A percentile compares a stretch with the other conserved stretches of the same genome.
These are phyloP conservation scores for Potamarius usumacintae DNA, from an alignment of 2,113 vertebrate genomes.

Conservation along the genomic window DNA sequence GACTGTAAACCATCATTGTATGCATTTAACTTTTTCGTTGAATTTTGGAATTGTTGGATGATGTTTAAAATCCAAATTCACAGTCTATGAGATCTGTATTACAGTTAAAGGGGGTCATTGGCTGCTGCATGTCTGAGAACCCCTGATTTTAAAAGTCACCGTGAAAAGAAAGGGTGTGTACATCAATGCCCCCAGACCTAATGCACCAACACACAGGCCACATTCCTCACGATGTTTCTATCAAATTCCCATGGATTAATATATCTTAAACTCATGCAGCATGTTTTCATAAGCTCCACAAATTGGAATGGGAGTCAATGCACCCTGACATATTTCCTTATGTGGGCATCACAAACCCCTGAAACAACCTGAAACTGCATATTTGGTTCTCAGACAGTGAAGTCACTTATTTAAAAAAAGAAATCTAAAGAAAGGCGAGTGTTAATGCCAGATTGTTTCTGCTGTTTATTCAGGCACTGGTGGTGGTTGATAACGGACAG, in stretches of 20 bases:
- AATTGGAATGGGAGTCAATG: neutral
- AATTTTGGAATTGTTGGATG: neutral
- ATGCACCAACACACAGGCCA: neutral
- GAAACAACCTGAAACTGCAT: constrained; percentile 69
- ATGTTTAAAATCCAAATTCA: neutral
- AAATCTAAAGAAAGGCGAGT: constrained; percentile 57
- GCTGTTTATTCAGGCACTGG: constrained; percentile 78
- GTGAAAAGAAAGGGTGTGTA: neutral
- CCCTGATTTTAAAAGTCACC: neutral
- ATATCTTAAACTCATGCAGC: constrained; percentile 21
- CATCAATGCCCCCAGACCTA: neutral
- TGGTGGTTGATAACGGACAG: constrained; percentile 63
- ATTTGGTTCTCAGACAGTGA: constrained; percentile 82
- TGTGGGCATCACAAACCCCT: constrained; percentile 70
- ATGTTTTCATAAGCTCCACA: neutral
- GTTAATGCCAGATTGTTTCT: constrained; percentile 67
- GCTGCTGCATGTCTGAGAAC: neutral
- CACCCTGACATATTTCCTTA: constrained; percentile 70
- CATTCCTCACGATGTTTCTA: neutral
- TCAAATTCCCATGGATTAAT: neutral
- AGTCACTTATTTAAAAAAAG: constrained; percentile 75
- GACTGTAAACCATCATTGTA: neutral
- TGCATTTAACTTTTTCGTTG: neutral
- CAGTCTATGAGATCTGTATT: neutral
- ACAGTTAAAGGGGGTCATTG: neutral